Evolutionary conservation across 1,140 invertebrate species (phyloP).

Genomic region (Drosophila kanapiae): DNA sequence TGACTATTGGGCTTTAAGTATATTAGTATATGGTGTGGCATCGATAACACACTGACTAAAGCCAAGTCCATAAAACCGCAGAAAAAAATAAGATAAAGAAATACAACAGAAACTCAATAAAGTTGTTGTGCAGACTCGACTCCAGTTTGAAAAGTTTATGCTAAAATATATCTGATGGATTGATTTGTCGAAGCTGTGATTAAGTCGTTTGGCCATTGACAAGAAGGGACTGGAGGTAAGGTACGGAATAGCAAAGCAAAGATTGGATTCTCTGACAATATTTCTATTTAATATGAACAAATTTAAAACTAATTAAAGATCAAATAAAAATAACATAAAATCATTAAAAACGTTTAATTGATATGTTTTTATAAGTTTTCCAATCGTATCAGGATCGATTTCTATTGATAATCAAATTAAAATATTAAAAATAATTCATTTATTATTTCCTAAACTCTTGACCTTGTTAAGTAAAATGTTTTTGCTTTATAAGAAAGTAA

Average conservation of each 20-base stretch:
- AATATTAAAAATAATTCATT: no score
- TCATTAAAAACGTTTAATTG: neutral
- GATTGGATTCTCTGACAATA: neutral
- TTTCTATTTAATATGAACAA: neutral
- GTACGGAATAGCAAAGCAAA: constrained; percentile 2
- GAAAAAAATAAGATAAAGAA: constrained; percentile 13
- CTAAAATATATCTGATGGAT: constrained; percentile 72
- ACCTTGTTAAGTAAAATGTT: no score
- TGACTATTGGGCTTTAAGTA: constrained; percentile 48
- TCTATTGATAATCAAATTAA: no score
- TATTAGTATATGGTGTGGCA: constrained; percentile 23
- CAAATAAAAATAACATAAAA: neutral
- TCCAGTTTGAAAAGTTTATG: constrained; percentile 46
- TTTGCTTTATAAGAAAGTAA: no score
- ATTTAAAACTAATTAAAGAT: neutral
- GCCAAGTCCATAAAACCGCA: constrained; percentile 52
- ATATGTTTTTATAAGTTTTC: no score
- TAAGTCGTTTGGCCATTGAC: constrained; percentile 72
- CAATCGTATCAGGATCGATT: no score
- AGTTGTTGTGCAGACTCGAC: constrained; percentile 29
- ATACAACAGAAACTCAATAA: constrained; percentile 37
- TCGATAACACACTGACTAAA: constrained; percentile 32
- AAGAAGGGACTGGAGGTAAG: constrained; percentile 13
- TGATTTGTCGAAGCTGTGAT: constrained; percentile 65
- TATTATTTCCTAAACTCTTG: no score